Base-by-base conservation (phyloP, 2,888 invertebrate species). In the Pollenia griseotomentosa region DNA sequence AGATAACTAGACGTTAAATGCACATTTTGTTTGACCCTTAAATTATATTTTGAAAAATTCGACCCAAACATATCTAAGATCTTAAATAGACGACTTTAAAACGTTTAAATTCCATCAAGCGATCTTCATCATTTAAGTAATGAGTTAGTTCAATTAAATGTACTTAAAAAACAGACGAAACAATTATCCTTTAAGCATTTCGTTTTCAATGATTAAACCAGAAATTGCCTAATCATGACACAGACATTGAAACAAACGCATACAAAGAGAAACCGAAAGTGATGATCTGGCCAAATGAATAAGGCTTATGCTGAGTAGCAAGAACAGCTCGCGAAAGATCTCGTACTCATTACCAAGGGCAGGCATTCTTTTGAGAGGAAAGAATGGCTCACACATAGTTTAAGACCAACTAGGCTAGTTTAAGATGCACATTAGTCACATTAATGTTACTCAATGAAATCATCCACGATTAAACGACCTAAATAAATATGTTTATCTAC, bases 71-170 rank as follows among this genome's bases (percentile, higher is more conserved):
- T 78, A 78, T 82, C 74, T 75, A 16, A 75, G 59, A 88, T 85
- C 83, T 61, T n/a, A 19, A 68, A 63, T 71, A 53, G 48, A 48
- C 61, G 19, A 53, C 65, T 57, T 82, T 53, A 46, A 75, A 53
- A 65, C n/a, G 53, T 74, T 63, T 48, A 85, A 85, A 85, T 73
- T 19, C 53, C 77, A 83, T 82, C 87, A 85, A 85, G 75, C 85
- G 73, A 53, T 53, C 53, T 66, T 23, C 7, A 55, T 19, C 42
- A 65, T 82, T 87, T 89, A 89, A 89, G 33, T 33, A 33, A 33
- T 33, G 33, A 33, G 33, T 87, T 78, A 88, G 87, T 85, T 87
- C 86, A 88, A 89, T 88, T 88, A 87, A 85, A 85, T 19, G 14
- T n/a, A 51, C 55, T 79, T 42, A 75, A 88, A 80, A 59, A 46